Conservation (phyloP, 2,888 invertebrate genomes). For the Anarsia innoxiella region DNA sequence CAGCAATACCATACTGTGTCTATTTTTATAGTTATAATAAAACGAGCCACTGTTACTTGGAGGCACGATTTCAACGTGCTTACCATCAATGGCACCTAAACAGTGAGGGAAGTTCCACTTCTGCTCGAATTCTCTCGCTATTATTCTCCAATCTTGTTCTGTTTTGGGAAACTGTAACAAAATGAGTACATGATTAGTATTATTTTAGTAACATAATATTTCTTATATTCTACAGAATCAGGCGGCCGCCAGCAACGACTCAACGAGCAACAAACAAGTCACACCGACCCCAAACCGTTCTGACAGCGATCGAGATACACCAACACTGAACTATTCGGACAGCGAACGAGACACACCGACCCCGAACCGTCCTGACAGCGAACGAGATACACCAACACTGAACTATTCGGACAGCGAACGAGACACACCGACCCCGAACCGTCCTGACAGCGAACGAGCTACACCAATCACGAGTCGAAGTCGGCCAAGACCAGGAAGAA, state of each 20-base stretch:
- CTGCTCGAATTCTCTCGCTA: conserved; percentile 10
- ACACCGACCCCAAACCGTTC: background rate
- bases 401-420: too few relatives aligned
- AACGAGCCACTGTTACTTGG: conserved; percentile 15
- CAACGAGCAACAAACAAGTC: background rate
- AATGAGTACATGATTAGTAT: background rate
- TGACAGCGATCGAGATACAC: too few relatives aligned
- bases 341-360: too few relatives aligned
- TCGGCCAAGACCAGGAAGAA: conserved; percentile 6
- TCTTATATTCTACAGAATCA: conserved; percentile 7
- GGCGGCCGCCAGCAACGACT: conserved; percentile 3
- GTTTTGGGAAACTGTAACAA: conserved; percentile 12
- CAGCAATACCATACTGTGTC: conserved; percentile 19
- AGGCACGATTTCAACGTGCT: conserved; percentile 13
- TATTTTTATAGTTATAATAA: conserved; percentile 22
- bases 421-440: too few relatives aligned
- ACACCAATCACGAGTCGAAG: conserved; percentile 4
- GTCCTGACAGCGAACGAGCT: too few relatives aligned
- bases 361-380: conserved; percentile 6
- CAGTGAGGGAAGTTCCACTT: conserved; percentile 16
- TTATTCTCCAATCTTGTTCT: conserved; percentile 14
- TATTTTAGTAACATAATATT: conserved; percentile 1
- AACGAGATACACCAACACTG: too few relatives aligned
- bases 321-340: background rate
- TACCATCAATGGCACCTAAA: conserved; percentile 15